phyloP scores from a whole-genome alignment of 37 sponge, comb jelly and placozoan genomes.

The Ephydatia muelleri region DNA sequence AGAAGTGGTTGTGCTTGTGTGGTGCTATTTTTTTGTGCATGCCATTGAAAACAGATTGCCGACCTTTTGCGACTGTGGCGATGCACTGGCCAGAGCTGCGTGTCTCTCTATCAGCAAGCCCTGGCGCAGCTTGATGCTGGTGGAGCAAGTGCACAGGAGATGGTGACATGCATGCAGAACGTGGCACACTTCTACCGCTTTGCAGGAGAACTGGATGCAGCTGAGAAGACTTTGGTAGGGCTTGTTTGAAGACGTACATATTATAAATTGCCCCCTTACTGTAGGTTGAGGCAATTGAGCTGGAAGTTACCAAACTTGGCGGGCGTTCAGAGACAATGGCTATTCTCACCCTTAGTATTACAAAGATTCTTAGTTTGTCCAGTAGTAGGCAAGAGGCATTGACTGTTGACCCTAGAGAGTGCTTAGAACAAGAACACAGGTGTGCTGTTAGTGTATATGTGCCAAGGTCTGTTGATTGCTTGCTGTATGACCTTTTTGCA shows the following conservation, averaged over 20 bases:
- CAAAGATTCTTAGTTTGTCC: not conserved
- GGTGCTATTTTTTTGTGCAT: not conserved
- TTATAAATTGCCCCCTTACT: not conserved
- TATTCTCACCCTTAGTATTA: not conserved
- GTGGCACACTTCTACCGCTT: conserved; percentile 22
- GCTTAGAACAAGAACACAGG: not conserved
- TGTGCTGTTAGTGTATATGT: not conserved
- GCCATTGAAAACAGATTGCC: conserved; percentile 13
- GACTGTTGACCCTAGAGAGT: not conserved
- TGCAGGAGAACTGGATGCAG: conserved; percentile 9
- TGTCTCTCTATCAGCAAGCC: conserved; percentile 17
- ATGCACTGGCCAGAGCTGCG: conserved; percentile 14
- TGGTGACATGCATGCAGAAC: conserved; percentile 24
- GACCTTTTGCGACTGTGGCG: conserved; percentile 41
- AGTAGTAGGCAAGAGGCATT: not conserved
- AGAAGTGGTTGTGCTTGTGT: not conserved
- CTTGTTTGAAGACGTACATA: not conserved
- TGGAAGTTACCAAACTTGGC: conserved; percentile 13
- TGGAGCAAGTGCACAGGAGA: conserved; percentile 38
- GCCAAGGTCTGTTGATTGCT: too few species aligned
- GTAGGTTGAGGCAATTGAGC: conserved; percentile 27
- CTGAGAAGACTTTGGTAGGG: conserved; percentile 19
- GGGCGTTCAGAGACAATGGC: conserved; percentile 11
- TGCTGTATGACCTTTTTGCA: not conserved
- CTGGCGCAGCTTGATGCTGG: conserved; percentile 29